Base-by-base conservation (phyloP, 2,888 invertebrate genomes). In the Dolichopus griseipennis region DNA sequence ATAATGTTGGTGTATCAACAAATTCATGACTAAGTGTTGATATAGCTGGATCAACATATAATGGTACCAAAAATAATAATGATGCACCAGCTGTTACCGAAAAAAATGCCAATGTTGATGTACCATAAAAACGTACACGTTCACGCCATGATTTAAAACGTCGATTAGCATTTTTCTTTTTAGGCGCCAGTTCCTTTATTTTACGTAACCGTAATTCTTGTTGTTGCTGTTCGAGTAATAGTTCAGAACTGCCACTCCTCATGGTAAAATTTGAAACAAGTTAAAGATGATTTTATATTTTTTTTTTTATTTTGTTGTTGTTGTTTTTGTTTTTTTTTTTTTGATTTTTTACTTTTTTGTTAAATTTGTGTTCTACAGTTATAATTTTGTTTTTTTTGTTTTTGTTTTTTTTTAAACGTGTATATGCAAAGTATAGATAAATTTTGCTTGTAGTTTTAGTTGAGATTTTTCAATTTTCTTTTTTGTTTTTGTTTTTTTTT, bases 21-120 rank as follows among this genome's bases (percentile, higher is more conserved):
- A 92, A 94, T 78, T 94, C 92, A 62, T 94, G 92, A 76, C 93
- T 84, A 72, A 94, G 88, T 64, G 93, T 93, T 72, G 93, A 91
- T 77, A 94, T 89, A 68, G 94, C 93, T 72, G 94, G 94, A 81
- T 94, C 94, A 71, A 90, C 90, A 79, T 90, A 88, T 34, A 90
- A 83, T 73, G 90, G 90, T 72, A 90, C 89, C 73, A 90, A 83
- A 82, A 90, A 90, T 72, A 90, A 83, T 70, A 90, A 82, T 52
- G 89, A 89, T 71, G 89, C 88, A 73, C 89, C 89, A 73, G 89
- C 88, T 71, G 88, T 86, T 79, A 89, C 88, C 73, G 89, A 88
- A 74, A 88, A 85, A 76, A 89, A 85, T 72, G 88, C 89, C 76
- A 89, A 82, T 73, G 88, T 84, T 73, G 88, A 87, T 72, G 89